Evolutionary conservation across 2,888 invertebrate genomes (phyloP).

Genomic region (Caenorhabditis wallacei): DNA sequence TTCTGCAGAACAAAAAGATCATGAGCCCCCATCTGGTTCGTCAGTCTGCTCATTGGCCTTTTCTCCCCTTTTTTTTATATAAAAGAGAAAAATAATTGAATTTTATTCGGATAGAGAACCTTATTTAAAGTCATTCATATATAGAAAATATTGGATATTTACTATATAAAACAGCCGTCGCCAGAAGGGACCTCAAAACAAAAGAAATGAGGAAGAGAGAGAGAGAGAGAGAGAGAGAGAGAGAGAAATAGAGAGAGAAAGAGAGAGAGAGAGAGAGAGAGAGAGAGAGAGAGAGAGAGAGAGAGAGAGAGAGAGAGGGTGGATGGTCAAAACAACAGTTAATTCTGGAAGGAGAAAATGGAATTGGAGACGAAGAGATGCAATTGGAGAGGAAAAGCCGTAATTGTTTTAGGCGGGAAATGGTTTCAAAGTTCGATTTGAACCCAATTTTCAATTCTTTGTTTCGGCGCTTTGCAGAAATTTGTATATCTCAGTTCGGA

Average conservation of each 20-base stretch:
- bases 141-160: neutral
- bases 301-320: neutral
- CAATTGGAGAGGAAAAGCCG: neutral
- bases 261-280: neutral
- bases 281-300: neutral
- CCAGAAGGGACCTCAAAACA: constrained; percentile 29
- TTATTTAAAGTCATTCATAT: constrained; percentile 24
- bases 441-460: too few species aligned
- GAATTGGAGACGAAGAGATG: neutral
- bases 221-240: neutral
- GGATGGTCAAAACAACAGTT: constrained; percentile 1
- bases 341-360: neutral
- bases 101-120: neutral
- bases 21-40: constrained; percentile 13
- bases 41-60: constrained; percentile 20
- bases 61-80: constrained; percentile 1
- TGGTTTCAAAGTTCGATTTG: too few species aligned
- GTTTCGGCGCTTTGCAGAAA: too few species aligned
- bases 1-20: constrained; percentile 10
- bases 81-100: constrained; percentile 36
- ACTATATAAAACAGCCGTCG: neutral
- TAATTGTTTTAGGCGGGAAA: neutral
- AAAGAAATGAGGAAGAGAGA: neutral
- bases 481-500: too few species aligned
- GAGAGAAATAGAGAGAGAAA: neutral